These are phyloP conservation scores for Lithophane ornitopus DNA, from an alignment of 2,888 invertebrate genomes.

Conservation along the genomic window DNA sequence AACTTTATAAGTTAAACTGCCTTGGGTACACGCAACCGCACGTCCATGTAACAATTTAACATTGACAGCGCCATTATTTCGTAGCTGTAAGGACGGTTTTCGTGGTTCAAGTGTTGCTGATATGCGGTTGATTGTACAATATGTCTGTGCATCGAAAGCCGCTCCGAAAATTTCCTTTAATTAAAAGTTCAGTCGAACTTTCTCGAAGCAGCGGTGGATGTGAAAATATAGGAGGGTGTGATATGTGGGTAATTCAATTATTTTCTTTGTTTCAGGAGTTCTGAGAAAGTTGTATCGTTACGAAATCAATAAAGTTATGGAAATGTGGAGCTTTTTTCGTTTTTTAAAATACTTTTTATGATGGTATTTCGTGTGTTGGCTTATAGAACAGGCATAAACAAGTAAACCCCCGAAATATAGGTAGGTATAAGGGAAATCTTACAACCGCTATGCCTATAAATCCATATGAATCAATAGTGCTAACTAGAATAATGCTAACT, in stretches of 20 bases:
- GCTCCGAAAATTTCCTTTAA: constrained; percentile 66
- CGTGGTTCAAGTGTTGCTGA: background rate
- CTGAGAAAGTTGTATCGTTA: constrained; percentile 14
- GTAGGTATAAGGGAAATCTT: background rate
- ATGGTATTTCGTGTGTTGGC: background rate
- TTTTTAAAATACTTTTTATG: background rate
- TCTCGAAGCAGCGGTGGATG: constrained; percentile 22
- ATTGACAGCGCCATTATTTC: background rate
- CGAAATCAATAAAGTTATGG: background rate
- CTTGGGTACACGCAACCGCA: constrained; percentile 12
- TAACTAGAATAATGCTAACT: background rate
- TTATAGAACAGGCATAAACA: background rate
- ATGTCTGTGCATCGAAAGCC: constrained; percentile 27
- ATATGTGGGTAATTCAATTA: constrained; percentile 42
- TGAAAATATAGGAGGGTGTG: constrained; percentile 20
- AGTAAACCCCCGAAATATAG: background rate
- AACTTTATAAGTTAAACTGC: constrained; percentile 42
- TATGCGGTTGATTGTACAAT: constrained; percentile 19
- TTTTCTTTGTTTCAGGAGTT: constrained; percentile 15
- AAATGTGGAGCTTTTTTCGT: background rate
- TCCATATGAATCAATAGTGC: background rate
- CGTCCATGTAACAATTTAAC: no score
- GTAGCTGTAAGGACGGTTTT: background rate
- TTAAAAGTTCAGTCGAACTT: constrained; percentile 70
- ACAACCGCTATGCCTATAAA: background rate